phyloP scores from a whole-genome alignment of 2,888 invertebrate genomes.

The Hofmannophila pseudospretella region DNA sequence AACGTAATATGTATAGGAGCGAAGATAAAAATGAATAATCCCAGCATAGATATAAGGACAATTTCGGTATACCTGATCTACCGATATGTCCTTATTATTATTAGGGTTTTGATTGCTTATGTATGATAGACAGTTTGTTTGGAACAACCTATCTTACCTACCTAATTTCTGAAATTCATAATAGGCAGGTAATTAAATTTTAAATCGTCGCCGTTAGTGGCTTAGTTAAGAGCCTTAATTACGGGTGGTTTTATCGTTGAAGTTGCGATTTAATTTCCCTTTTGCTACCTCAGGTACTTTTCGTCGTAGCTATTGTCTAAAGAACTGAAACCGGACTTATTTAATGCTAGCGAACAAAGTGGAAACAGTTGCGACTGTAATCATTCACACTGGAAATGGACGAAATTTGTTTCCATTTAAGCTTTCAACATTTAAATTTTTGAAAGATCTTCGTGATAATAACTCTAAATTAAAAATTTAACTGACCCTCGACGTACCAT shows the following conservation, averaged over 20 bases:
- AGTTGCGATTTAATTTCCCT: slow-evolving; percentile 27
- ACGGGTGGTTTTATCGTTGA: slow-evolving; percentile 23
- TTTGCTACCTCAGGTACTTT: slow-evolving; percentile 16
- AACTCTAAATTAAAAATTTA: too few species aligned
- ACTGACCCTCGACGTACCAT: too few species aligned
- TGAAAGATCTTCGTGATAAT: not conserved
- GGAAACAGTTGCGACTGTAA: slow-evolving; percentile 34
- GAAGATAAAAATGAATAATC: too few species aligned
- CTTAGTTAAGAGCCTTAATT: slow-evolving; percentile 14
- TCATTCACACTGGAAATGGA: slow-evolving; percentile 32
- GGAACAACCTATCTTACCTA: too few species aligned
- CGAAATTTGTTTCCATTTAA: slow-evolving; percentile 16
- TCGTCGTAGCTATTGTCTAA: slow-evolving; percentile 23
- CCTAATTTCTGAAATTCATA: too few species aligned
- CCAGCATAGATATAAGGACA: too few species aligned
- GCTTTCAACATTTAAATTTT: slow-evolving; percentile 2
- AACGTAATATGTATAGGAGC: too few species aligned
- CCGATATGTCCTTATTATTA: too few species aligned
- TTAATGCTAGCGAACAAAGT: slow-evolving; percentile 25
- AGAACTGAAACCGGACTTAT: slow-evolving; percentile 22
- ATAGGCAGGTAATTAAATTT: too few species aligned
- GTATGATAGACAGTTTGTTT: too few species aligned
- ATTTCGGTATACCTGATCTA: too few species aligned
- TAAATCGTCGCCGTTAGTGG: slow-evolving; percentile 1
- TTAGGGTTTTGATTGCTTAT: too few species aligned